A percentile compares a stretch with the other conserved stretches of the same genome.
Conservation (phyloP, 2,888 invertebrate species). For the Pharmacophagus antenor region DNA sequence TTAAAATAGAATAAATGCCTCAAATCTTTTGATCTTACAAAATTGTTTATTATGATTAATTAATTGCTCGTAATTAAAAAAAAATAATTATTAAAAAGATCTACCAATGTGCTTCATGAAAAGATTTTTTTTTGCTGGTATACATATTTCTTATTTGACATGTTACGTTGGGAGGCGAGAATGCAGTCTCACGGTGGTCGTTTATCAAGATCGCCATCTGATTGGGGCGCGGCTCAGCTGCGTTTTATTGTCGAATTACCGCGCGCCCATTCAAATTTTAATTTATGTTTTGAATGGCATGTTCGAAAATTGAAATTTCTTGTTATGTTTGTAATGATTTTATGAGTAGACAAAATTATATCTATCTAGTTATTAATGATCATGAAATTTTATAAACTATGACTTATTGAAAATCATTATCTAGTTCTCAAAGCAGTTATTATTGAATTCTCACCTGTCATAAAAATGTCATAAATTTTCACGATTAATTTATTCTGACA, state of each 20-base stretch:
- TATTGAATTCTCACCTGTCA: too few relatives aligned
- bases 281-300: constrained; percentile 51
- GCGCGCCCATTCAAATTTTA: constrained; percentile 71
- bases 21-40: too few relatives aligned
- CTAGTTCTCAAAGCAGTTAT: too few relatives aligned
- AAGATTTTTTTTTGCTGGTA: constrained; percentile 7
- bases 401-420: too few relatives aligned
- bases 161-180: constrained; percentile 43
- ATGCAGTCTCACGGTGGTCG: constrained; percentile 77
- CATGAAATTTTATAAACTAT: too few relatives aligned
- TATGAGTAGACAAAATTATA: constrained; percentile 1
- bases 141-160: constrained; percentile 15
- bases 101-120: neutral
- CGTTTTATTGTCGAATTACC: constrained; percentile 78
- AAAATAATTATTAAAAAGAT: too few relatives aligned
- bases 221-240: constrained; percentile 77
- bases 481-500: too few relatives aligned
- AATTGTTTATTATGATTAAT: too few relatives aligned
- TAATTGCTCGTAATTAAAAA: too few relatives aligned
- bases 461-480: too few relatives aligned
- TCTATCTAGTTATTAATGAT: neutral
- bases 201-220: constrained; percentile 79
- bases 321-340: constrained; percentile 25
- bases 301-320: constrained; percentile 49
- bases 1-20: too few relatives aligned